phyloP scores from a whole-genome alignment of 2,888 invertebrate genomes.

The Disparrhopalites patrizii region DNA sequence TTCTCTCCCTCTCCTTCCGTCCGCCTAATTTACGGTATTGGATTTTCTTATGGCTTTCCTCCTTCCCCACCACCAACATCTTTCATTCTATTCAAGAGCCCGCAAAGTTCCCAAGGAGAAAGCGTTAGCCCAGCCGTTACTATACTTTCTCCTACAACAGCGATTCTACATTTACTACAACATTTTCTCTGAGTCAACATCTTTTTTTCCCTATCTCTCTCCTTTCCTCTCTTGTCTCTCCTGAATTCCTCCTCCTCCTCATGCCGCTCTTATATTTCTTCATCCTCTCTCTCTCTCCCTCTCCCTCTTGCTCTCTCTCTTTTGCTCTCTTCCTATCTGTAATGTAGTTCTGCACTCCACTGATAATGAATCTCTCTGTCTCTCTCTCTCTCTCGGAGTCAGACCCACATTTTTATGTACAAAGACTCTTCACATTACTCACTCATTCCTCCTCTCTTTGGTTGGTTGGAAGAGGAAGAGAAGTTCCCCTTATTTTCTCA shows the following conservation, averaged over 20 bases:
- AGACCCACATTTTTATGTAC: background rate
- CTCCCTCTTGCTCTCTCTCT: background rate
- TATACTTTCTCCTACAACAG: background rate
- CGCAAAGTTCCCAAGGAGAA: background rate
- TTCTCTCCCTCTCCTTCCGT: slow-evolving; percentile 9
- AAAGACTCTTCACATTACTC: background rate
- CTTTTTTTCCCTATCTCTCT: background rate
- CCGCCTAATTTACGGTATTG: slow-evolving; percentile 25
- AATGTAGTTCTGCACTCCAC: background rate
- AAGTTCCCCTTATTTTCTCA: no score
- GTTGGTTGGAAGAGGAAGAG: no score
- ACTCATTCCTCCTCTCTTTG: no score
- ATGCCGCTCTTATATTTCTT: background rate
- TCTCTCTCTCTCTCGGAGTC: background rate
- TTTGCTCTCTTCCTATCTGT: background rate
- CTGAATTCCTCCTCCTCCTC: slow-evolving; percentile 4
- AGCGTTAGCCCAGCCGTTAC: no score
- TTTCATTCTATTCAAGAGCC: slow-evolving; percentile 18
- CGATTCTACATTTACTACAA: background rate
- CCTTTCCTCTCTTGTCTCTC: slow-evolving; percentile 2
- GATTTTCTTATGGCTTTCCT: slow-evolving; percentile 17
- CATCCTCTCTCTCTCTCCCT: background rate
- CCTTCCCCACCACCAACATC: slow-evolving; percentile 2
- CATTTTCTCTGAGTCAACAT: slow-evolving; percentile 7
- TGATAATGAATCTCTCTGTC: background rate